Percentiles rank a stretch among this genome's conserved stretches.
Conservation (phyloP, 2,113 vertebrate species). For the Kryptolebias marmoratus region DNA sequence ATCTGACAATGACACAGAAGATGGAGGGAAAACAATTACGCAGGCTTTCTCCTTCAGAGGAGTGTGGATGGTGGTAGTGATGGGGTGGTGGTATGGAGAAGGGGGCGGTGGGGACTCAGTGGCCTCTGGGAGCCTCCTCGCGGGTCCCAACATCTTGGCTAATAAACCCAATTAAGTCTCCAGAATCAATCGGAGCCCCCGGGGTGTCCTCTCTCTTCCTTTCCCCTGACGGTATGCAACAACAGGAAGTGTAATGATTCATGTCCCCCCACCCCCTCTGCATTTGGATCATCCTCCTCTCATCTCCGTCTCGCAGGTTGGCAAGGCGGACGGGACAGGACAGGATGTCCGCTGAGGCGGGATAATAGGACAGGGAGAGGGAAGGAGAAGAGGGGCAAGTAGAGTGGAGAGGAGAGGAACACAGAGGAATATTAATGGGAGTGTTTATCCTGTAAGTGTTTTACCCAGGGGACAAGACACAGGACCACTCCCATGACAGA, state of each 20-base stretch:
- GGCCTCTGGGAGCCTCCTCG: conserved; percentile 72
- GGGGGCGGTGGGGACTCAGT: conserved; percentile 14
- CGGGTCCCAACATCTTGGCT: conserved; percentile 78
- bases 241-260: conserved; percentile 81
- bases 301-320: conserved; percentile 69
- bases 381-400: conserved; percentile 64
- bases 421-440: conserved; percentile 81
- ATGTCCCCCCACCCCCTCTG: conserved; percentile 63
- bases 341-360: conserved; percentile 73
- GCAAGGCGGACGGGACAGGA: conserved; percentile 70
- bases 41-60: conserved; percentile 78
- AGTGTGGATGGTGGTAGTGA: conserved; percentile 44
- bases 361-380: conserved; percentile 73
- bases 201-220: conserved; percentile 72
- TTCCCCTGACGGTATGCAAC: conserved; percentile 64
- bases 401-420: conserved; percentile 61
- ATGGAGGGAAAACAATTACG: conserved; percentile 85
- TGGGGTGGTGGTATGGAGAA: conserved; percentile 14
- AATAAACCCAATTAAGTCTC: conserved; percentile 84
- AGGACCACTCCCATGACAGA: conserved; percentile 63
- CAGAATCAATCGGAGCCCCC: conserved; percentile 77
- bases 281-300: conserved; percentile 69
- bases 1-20: conserved; percentile 84
- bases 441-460: conserved; percentile 78
- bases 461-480: conserved; percentile 60